Percentiles rank a stretch among this genome's conserved stretches.
Evolutionary conservation across 2,797 vertebrate species (phyloP).

Genomic region (Cuniculus paca): DNA sequence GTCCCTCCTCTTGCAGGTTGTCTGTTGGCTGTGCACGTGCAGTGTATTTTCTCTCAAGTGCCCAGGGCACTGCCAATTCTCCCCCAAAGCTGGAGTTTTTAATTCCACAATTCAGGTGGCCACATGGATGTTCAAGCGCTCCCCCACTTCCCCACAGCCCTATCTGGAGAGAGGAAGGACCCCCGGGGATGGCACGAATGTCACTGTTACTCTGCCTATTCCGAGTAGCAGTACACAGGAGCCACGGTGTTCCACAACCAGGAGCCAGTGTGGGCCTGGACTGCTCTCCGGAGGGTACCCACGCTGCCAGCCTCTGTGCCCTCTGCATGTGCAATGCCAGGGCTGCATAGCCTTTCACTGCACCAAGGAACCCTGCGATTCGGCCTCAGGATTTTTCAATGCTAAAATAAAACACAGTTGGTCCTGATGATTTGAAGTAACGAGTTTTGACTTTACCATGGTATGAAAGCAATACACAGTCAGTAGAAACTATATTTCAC

Average conservation of each 20-base stretch:
- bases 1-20: background rate
- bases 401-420: background rate
- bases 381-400: background rate
- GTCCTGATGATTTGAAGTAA: background rate
- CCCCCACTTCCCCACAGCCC: background rate
- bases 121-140: background rate
- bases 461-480: background rate
- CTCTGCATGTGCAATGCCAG: background rate
- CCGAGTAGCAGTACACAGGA: background rate
- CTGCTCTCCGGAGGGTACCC: rapidly evolving
- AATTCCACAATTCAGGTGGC: background rate
- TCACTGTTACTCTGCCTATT: background rate
- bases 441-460: background rate
- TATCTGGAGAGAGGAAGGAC: background rate
- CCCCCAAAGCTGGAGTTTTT: background rate
- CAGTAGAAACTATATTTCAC: background rate
- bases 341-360: background rate
- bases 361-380: background rate
- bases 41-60: background rate
- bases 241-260: background rate
- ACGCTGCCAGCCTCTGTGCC: background rate
- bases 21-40: background rate
- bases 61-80: background rate
- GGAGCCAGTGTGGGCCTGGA: background rate
- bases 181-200: background rate